A percentile compares a stretch with the other conserved stretches of the same genome.
phyloP scores from a whole-genome alignment of 2,113 vertebrate species.

The Sebastes fasciatus region DNA sequence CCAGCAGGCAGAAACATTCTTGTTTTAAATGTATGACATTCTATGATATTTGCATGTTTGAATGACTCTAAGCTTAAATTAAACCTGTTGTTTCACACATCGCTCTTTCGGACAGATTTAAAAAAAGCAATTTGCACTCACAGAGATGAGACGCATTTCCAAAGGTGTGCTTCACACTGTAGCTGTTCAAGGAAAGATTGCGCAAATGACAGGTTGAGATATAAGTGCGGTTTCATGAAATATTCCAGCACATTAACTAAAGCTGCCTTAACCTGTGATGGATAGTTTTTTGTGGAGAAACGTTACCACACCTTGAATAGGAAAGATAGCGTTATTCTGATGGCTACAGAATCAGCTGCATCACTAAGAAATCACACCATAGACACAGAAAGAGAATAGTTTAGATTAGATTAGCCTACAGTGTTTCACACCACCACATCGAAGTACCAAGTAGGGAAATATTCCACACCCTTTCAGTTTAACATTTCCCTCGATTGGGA shows the following conservation, averaged over 20 bases:
- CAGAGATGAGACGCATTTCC: slow-evolving; percentile 15
- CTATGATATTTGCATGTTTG: slow-evolving; percentile 11
- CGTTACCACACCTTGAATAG: background rate
- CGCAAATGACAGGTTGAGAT: slow-evolving; percentile 27
- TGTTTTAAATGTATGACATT: slow-evolving; percentile 1
- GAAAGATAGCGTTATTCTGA: slow-evolving; percentile 19
- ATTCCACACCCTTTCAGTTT: background rate
- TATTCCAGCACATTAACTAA: slow-evolving; percentile 20
- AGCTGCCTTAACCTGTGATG: slow-evolving; percentile 19
- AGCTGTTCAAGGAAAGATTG: background rate
- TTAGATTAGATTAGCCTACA: background rate
- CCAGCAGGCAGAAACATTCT: background rate
- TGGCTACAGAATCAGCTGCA: background rate
- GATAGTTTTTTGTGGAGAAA: slow-evolving; percentile 8
- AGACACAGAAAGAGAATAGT: background rate
- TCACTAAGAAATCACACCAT: background rate
- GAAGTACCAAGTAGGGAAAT: background rate
- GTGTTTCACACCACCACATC: background rate
- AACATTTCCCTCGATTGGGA: background rate
- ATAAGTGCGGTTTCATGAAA: slow-evolving; percentile 19
- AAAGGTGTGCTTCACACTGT: slow-evolving; percentile 14
- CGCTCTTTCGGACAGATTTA: slow-evolving; percentile 7
- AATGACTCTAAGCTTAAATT: slow-evolving; percentile 3
- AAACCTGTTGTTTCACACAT: background rate
- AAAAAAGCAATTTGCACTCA: slow-evolving; percentile 26